These are phyloP conservation scores for Lamellibrachia columna DNA, from an alignment of 2,888 invertebrate species.

Conservation along the genomic window DNA sequence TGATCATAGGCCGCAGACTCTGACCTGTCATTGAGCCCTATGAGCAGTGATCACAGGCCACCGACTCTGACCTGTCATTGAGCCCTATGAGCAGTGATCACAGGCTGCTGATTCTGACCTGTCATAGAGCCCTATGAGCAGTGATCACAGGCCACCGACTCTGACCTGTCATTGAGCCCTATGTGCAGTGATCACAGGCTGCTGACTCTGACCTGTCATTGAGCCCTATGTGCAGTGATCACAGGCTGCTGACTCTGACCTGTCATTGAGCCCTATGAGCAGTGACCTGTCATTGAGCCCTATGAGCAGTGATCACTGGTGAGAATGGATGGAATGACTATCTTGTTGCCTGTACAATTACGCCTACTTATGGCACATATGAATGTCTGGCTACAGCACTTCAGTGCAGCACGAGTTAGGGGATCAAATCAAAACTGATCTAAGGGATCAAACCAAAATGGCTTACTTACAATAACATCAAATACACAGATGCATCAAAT, in stretches of 20 bases:
- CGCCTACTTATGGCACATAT: conserved; percentile 12
- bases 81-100: neutral
- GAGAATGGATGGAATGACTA: neutral
- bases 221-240: no score
- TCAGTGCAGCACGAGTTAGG: neutral
- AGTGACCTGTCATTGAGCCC: neutral
- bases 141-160: no score
- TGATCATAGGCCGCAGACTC: neutral
- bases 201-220: neutral
- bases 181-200: neutral
- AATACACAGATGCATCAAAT: neutral
- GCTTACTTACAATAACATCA: neutral
- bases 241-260: neutral
- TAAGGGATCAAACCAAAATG: neutral
- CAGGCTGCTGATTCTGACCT: neutral
- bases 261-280: neutral
- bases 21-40: neutral
- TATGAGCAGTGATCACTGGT: neutral
- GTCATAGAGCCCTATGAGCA: neutral
- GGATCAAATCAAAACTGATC: neutral
- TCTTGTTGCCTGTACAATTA: neutral
- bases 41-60: no score
- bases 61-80: no score
- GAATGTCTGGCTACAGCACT: neutral
- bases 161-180: no score